A percentile compares a stretch with the other conserved stretches of the same genome.
phyloP scores from a whole-genome alignment of 2,113 vertebrate genomes.

The Lates calcarifer region DNA sequence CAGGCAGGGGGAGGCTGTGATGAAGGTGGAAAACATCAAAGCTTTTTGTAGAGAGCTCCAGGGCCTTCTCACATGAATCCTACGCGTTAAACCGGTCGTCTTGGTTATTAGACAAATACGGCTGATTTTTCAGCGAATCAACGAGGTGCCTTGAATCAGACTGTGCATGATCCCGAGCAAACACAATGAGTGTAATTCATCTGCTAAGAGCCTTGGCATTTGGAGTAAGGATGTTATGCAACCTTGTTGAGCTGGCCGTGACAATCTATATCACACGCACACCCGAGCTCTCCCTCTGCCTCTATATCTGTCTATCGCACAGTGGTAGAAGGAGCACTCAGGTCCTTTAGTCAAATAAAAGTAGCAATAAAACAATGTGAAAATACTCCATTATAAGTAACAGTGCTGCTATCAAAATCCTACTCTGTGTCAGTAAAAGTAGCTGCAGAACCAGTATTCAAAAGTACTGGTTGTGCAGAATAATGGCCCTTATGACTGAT shows the following conservation, averaged over 20 bases:
- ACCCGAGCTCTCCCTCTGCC: conserved; percentile 15
- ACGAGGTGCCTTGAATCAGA: conserved; percentile 33
- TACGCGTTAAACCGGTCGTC: too few relatives aligned
- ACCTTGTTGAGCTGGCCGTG: conserved; percentile 49
- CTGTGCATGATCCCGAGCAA: conserved; percentile 38
- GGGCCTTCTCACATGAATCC: conserved; percentile 36
- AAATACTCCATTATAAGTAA: not conserved
- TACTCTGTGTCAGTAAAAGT: not conserved
- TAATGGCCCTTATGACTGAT: not conserved
- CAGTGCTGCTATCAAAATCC: not conserved
- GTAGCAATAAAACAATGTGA: not conserved
- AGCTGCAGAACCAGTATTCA: too few relatives aligned
- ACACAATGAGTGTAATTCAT: conserved; percentile 74
- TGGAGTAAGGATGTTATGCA: conserved; percentile 71
- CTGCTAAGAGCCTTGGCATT: conserved; percentile 69
- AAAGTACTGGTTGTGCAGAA: too few relatives aligned
- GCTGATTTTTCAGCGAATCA: conserved; percentile 36
- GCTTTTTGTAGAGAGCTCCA: conserved; percentile 6
- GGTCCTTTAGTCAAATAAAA: not conserved
- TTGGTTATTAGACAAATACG: not conserved
- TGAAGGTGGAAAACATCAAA: conserved; percentile 42
- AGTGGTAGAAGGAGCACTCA: not conserved
- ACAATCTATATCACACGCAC: conserved; percentile 53
- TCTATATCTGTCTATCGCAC: conserved; percentile 11
- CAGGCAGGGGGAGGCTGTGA: conserved; percentile 16